Evolutionary conservation across 2,113 vertebrate genomes (phyloP), one percentile per base, ranked within the genome.

Genomic region (Percopsis transmontana): DNA sequence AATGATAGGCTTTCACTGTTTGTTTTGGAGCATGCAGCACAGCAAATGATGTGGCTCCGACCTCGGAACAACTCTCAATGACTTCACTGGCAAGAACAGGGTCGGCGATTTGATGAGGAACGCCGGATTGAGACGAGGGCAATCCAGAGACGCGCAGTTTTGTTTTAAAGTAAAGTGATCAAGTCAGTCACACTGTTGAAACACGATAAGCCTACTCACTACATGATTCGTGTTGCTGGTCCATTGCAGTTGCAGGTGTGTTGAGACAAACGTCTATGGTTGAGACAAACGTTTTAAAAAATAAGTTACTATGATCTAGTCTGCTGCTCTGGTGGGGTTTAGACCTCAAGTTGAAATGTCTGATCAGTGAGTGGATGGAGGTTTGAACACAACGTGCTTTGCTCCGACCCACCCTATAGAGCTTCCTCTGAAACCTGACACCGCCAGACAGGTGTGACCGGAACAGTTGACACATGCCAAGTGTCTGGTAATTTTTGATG

Each of bases 351-450:
- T 27, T 58, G 1, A 3, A 9, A 50, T 55, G 38, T 1, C 11
- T 2, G 74, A 33, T 33, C 10, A 12, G 18, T 10, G 1, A 57
- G 74, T 74, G 80, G 39, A 73, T 8, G 69, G 0, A 40, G 24
- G 58, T 61, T 60, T 13, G 1, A 27, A 2, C 2, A 42, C 67
- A 66, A n/a, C 72, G 45, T 23, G 73, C 76, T 56, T 50, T 2
- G 13, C 0, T 8, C 48, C 9, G 75, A 58, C 61, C 62, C 85
- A 58, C 83, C 87, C 84, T 68, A 0, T 0, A 9, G 19, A 5
- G 42, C 72, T 14, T 24, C 67, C 62, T 47, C 61, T 83, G 83
- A 68, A 85, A 88, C 68, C 67, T 13, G 76, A 89, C 70, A 81
- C 87, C 16, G 0, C 27, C 76, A 0, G 9, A 64, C 85, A 86